Conservation (phyloP, 1,140 invertebrate genomes). For the Aricia agestis region DNA sequence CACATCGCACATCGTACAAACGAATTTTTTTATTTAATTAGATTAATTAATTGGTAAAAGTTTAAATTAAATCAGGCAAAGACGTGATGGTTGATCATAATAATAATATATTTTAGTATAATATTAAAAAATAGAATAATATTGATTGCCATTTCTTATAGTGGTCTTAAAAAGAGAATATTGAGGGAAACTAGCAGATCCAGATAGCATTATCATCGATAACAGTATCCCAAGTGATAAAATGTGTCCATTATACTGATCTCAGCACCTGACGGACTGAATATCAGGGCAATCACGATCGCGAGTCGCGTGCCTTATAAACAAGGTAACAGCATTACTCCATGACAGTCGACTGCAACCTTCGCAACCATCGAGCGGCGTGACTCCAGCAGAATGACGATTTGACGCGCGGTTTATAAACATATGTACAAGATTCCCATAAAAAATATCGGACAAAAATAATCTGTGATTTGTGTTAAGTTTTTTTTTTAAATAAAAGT, state of each 20-base stretch:
- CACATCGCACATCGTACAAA: too few species aligned
- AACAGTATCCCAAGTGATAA: background rate
- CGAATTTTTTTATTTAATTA: too few species aligned
- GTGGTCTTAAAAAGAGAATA: background rate
- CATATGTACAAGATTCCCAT: conserved; percentile 43
- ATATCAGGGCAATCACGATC: conserved; percentile 20
- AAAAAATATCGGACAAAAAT: conserved; percentile 52
- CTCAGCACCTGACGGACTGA: conserved; percentile 26
- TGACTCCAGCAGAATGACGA: conserved; percentile 40
- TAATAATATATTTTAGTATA: too few species aligned
- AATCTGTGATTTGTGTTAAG: conserved; percentile 38
- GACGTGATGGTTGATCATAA: too few species aligned
- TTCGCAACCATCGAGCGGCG: conserved; percentile 41
- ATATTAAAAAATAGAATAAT: too few species aligned
- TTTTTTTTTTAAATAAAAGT: conserved; percentile 36
- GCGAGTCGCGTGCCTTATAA: conserved; percentile 55
- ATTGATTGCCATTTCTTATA: too few species aligned
- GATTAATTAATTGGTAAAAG: too few species aligned
- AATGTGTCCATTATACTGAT: conserved; percentile 43
- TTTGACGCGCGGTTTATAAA: conserved; percentile 45
- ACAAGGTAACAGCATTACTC: conserved; percentile 45
- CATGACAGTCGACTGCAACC: conserved; percentile 60
- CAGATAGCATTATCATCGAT: background rate
- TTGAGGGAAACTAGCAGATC: background rate
- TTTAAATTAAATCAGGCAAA: too few species aligned